Evolutionary conservation across 2,888 invertebrate genomes (phyloP).

Genomic region (Parnassius glacialis): DNA sequence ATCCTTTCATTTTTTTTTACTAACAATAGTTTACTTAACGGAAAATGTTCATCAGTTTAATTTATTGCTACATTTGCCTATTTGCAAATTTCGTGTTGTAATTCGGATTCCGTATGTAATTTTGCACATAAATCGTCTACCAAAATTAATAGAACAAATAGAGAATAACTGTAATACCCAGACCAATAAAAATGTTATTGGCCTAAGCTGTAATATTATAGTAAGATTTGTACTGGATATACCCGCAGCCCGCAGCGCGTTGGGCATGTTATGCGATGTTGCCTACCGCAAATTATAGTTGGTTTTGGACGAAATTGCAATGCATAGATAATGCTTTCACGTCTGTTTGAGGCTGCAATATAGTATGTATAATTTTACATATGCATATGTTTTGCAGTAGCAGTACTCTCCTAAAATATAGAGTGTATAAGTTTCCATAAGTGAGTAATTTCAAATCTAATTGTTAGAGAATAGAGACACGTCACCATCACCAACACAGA

Average conservation of each 20-base stretch:
- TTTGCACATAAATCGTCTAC: neutral
- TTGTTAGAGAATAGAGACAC: too few species aligned
- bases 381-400: neutral
- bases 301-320: constrained; percentile 20
- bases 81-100: constrained; percentile 1
- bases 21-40: neutral
- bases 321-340: constrained; percentile 21
- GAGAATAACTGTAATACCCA: neutral
- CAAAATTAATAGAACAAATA: neutral
- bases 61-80: constrained; percentile 9
- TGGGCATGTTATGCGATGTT: constrained; percentile 1
- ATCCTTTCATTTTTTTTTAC: constrained; percentile 20
- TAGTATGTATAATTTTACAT: constrained; percentile 6
- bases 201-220: neutral
- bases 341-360: constrained; percentile 1
- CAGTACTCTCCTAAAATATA: neutral
- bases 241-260: constrained; percentile 1
- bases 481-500: too few species aligned
- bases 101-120: neutral
- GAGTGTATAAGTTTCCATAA: too few species aligned
- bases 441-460: too few species aligned
- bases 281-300: constrained; percentile 21
- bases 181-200: too few species aligned
- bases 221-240: neutral
- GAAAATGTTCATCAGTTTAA: constrained; percentile 3